These are phyloP conservation scores for Thelaira solivaga DNA, from an alignment of 2,888 invertebrate species.

Conservation along the genomic window DNA sequence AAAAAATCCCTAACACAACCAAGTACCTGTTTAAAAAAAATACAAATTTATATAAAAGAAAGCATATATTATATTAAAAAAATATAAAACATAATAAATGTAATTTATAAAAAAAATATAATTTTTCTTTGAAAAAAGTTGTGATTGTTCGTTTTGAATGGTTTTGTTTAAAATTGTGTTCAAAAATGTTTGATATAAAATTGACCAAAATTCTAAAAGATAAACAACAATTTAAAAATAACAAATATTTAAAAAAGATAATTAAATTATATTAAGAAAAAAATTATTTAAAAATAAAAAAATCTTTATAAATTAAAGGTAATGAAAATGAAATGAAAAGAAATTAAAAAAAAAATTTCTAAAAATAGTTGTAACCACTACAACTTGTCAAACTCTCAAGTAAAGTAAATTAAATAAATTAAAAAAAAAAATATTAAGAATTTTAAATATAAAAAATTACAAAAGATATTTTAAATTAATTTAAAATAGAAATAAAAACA, in stretches of 20 bases:
- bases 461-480: too few relatives aligned
- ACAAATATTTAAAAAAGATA: slow-evolving; percentile 47
- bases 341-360: not conserved
- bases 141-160: slow-evolving; percentile 53
- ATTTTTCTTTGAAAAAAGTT: slow-evolving; percentile 26
- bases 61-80: slow-evolving; percentile 36
- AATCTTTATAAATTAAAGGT: not conserved
- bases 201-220: slow-evolving; percentile 48
- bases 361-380: not conserved
- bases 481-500: too few relatives aligned
- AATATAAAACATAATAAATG: slow-evolving; percentile 2
- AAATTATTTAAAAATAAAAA: not conserved
- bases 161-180: slow-evolving; percentile 55
- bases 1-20: slow-evolving; percentile 61
- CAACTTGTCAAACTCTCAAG: too few relatives aligned
- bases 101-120: slow-evolving; percentile 18
- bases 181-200: slow-evolving; percentile 60
- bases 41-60: slow-evolving; percentile 49
- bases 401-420: too few relatives aligned
- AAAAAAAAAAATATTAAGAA: too few relatives aligned
- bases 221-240: slow-evolving; percentile 51
- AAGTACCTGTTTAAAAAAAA: slow-evolving; percentile 68
- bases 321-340: not conserved
- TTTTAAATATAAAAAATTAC: too few relatives aligned
- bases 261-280: slow-evolving; percentile 24